Conservation (phyloP, 2,113 vertebrate genomes). For the Prietella phreatophila region DNA sequence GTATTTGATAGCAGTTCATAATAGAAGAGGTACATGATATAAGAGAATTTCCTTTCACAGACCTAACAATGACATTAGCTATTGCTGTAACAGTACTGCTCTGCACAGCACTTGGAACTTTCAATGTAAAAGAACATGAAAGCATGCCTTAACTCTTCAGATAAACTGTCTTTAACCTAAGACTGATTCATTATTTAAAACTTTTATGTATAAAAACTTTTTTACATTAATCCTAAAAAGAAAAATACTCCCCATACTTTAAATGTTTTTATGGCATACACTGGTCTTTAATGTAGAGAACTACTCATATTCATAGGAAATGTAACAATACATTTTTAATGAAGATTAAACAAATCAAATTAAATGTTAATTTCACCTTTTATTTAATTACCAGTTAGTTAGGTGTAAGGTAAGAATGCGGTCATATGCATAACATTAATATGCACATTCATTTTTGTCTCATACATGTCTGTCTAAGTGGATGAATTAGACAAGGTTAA, state of each 20-base stretch:
- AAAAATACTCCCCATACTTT: background rate
- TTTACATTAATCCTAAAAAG: no score
- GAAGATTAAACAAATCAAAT: background rate
- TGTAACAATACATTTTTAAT: background rate
- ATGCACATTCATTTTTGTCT: no score
- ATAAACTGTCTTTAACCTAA: no score
- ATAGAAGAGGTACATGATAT: no score
- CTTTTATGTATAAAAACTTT: background rate
- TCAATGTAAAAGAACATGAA: background rate
- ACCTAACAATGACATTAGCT: background rate
- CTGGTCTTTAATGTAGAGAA: background rate
- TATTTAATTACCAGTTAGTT: no score
- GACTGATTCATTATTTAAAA: background rate
- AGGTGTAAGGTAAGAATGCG: background rate
- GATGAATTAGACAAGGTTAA: background rate
- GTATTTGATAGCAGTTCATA: no score
- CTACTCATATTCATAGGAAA: background rate
- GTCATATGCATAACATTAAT: no score
- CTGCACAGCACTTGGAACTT: slow-evolving; percentile 54
- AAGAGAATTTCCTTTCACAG: no score
- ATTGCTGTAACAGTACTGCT: slow-evolving; percentile 39
- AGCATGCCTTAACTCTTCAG: background rate
- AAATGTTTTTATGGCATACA: background rate
- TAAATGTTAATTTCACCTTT: background rate
- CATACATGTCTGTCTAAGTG: background rate